A percentile compares a stretch with the other conserved stretches of the same genome.
Evolutionary conservation across 2,113 vertebrate genomes (phyloP).

Genomic region (Climacteris rufus): DNA sequence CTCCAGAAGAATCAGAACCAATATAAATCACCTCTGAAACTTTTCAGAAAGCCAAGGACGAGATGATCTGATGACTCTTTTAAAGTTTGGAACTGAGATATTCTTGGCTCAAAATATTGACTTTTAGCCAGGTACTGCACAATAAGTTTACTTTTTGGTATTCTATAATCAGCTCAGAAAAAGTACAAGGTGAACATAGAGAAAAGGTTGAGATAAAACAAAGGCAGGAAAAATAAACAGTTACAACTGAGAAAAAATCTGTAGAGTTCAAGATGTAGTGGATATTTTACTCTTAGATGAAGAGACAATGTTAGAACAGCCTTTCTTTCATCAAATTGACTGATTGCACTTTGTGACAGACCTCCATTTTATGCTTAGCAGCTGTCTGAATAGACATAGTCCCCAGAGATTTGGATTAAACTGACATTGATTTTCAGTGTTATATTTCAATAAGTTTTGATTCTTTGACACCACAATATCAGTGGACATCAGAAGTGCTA

Average conservation of each 20-base stretch:
- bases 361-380: not conserved
- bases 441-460: not conserved
- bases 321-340: not conserved
- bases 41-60: constrained; percentile 29
- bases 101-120: constrained; percentile 40
- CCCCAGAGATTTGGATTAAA: not conserved
- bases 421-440: not conserved
- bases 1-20: not conserved
- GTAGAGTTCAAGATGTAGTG: not conserved
- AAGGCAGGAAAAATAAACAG: not conserved
- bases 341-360: not conserved
- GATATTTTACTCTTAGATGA: not conserved
- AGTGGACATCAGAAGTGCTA: not conserved
- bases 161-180: not conserved
- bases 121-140: constrained; percentile 23
- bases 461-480: not conserved
- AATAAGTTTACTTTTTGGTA: constrained; percentile 30
- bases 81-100: constrained; percentile 13
- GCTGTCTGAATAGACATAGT: not conserved
- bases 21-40: constrained; percentile 17
- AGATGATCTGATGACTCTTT: constrained; percentile 33
- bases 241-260: not conserved
- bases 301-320: not conserved
- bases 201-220: not conserved
- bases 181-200: constrained; percentile 8